Evolutionary conservation across 2,797 vertebrate genomes (phyloP), one percentile per base, ranked within the genome.

Genomic region (Sebastolobus alascanus): DNA sequence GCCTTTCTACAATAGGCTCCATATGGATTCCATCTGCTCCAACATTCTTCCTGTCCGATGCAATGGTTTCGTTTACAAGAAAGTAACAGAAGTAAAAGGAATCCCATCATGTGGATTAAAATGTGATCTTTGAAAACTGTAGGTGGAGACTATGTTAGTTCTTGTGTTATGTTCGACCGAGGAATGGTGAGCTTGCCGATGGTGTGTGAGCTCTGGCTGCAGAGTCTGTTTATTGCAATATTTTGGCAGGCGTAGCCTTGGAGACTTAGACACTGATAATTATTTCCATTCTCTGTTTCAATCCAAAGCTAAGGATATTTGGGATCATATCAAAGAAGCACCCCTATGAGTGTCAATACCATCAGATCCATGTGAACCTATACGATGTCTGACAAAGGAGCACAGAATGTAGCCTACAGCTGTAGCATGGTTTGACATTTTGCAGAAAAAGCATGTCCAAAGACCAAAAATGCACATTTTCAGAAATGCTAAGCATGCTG

Each of bases 261-360:
- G 92, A 92, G 88, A 94, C 83, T 60, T 79, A 87, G 82, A 87
- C 83, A 46, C 75, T 75, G 68, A 73, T 92, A 94, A 95, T 95
- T 90, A 90, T 94, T 95, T 93, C 94, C 94, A 94, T 90, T 90
- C 89, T 87, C 68, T 60, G 63, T 40, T 87, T 83, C 73, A 68
- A 71, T 83, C 75, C 54, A 72, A 76, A 78, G 31, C 73, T 77
- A 61, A 75, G 58, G 84, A 84, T 84, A 70, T 80, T 80, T 82
- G 54, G 43, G 46, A 71, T 64, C 2, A 2, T 43, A 84, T 74
- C 72, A 86, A 59, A 82, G 73, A 77, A 43, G 43, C 27, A 25
- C 50, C 79, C 61, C 14, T 31, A 61, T 37, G 50, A 69, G 83
- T 68, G 38, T 83, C 55, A 50, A 6, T 61, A 54, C 22, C 64